Conservation (phyloP, 2,797 vertebrate species). For the Picus viridis region DNA sequence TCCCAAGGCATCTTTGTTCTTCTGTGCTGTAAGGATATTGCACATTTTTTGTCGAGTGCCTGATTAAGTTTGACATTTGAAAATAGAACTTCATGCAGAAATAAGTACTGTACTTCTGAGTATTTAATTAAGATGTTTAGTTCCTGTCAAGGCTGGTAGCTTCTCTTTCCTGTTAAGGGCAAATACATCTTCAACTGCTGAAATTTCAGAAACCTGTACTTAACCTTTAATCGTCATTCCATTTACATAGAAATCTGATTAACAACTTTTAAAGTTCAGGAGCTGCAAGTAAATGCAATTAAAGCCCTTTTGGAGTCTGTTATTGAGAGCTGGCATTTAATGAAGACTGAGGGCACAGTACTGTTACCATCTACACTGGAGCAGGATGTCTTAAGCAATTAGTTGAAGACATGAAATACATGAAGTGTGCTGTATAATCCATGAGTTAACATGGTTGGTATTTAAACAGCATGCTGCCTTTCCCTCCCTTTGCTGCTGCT, state of each 20-base stretch:
- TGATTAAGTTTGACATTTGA: slow-evolving; percentile 86
- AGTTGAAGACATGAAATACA: slow-evolving; percentile 78
- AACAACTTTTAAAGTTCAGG: slow-evolving; percentile 93
- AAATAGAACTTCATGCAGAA: slow-evolving; percentile 78
- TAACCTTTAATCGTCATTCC: slow-evolving; percentile 82
- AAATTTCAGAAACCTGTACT: slow-evolving; percentile 82
- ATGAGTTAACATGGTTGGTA: slow-evolving; percentile 71
- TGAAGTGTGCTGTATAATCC: slow-evolving; percentile 54
- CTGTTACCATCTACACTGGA: slow-evolving; percentile 75
- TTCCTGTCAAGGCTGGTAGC: slow-evolving; percentile 77
- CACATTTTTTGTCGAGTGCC: slow-evolving; percentile 71
- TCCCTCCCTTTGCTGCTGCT: neutral
- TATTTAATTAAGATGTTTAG: slow-evolving; percentile 84
- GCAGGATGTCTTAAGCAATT: slow-evolving; percentile 88
- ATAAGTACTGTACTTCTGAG: slow-evolving; percentile 78
- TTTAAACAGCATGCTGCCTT: slow-evolving; percentile 65
- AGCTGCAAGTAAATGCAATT: slow-evolving; percentile 88
- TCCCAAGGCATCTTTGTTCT: neutral
- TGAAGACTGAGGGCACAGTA: slow-evolving; percentile 80
- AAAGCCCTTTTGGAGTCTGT: slow-evolving; percentile 87
- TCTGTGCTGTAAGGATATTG: slow-evolving; percentile 40
- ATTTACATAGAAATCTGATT: slow-evolving; percentile 84
- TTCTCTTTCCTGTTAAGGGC: slow-evolving; percentile 67
- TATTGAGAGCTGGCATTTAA: slow-evolving; percentile 90
- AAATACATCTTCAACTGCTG: slow-evolving; percentile 71